Base-by-base conservation (phyloP, 2,113 vertebrate species). In the Mastomys coucha region DNA sequence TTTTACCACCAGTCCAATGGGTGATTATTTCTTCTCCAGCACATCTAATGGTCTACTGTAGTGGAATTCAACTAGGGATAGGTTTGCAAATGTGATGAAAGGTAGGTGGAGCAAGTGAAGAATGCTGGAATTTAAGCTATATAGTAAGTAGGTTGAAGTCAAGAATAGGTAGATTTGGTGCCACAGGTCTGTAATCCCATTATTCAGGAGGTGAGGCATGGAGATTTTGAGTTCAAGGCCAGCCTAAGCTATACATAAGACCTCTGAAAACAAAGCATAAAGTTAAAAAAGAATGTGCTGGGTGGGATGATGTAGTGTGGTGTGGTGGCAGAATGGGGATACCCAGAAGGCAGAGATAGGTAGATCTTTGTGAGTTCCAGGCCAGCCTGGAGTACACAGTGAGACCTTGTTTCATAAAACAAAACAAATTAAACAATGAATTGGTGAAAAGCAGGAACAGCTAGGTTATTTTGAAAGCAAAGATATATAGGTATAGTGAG, bases 111-210 rank as follows among this genome's bases (percentile, higher is more conserved):
- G 6, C 93, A 77, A 72, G 39, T 86, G 65, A 67, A 51, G 42
- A 86, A 36, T 91, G 45, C 33, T 93, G 39, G 33, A 91, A 91
- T 93, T 60, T 94, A 92, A 93, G 33, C 49, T 81, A 91, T 75
- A 72, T 65, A 65, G n/a, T 39, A 86, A 76, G n/a, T 93, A 95
- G 51, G 67, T 22, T 76, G 2, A 93, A 89, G 73, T 89, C 49
- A 81, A 81, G 73, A 93, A 58, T 91, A 69, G 63, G 65, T 88
- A 45, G 45, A 51, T 88, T 88, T 88, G 65, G 67, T 88, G 31
- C 19, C 31, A 70, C 45, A 70, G 65, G 63, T 28, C 85, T 70
- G 10, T 88, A 88, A 69, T 88, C 65, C 31, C 65, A 69, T 88
- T 51, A 88, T 51, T 86, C 31, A 36, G 42, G 65, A n/a, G 65